These are phyloP conservation scores for Sebastes taczanowskii DNA, from an alignment of 2,797 vertebrate species.

Conservation along the genomic window DNA sequence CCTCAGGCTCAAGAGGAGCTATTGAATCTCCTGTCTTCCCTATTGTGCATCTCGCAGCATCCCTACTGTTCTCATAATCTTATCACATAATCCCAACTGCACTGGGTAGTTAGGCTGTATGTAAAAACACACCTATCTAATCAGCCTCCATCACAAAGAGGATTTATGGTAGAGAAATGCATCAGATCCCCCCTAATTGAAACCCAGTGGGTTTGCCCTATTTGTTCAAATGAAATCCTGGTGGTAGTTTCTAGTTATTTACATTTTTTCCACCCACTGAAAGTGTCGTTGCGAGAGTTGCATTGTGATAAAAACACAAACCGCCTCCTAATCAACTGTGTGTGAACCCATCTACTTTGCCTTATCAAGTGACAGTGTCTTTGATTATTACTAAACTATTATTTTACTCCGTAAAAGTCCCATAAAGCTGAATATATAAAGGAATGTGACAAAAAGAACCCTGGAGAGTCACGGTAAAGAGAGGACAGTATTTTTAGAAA, in stretches of 20 bases:
- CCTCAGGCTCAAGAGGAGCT: background rate
- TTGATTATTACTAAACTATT: background rate
- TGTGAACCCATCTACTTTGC: background rate
- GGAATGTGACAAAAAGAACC: slow-evolving; percentile 1
- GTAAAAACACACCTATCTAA: slow-evolving; percentile 20
- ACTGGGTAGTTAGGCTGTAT: background rate
- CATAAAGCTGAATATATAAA: background rate
- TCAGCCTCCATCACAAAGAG: slow-evolving; percentile 2
- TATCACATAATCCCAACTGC: background rate
- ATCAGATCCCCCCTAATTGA: slow-evolving; percentile 9
- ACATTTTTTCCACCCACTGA: slow-evolving; percentile 25
- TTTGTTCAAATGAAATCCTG: slow-evolving; percentile 39
- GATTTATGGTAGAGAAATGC: slow-evolving; percentile 5
- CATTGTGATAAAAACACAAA: background rate
- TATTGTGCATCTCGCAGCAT: background rate
- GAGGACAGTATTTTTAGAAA: slow-evolving; percentile 56
- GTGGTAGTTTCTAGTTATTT: slow-evolving; percentile 28
- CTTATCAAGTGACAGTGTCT: background rate
- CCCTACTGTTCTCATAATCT: background rate
- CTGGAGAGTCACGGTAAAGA: slow-evolving; percentile 5
- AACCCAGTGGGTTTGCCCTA: slow-evolving; percentile 24
- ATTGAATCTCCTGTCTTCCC: background rate
- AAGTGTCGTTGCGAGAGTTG: background rate
- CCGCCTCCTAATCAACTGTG: background rate
- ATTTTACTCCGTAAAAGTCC: background rate